Evolutionary conservation across 2,888 invertebrate species (phyloP).

Genomic region (Pollenia amentaria): DNA sequence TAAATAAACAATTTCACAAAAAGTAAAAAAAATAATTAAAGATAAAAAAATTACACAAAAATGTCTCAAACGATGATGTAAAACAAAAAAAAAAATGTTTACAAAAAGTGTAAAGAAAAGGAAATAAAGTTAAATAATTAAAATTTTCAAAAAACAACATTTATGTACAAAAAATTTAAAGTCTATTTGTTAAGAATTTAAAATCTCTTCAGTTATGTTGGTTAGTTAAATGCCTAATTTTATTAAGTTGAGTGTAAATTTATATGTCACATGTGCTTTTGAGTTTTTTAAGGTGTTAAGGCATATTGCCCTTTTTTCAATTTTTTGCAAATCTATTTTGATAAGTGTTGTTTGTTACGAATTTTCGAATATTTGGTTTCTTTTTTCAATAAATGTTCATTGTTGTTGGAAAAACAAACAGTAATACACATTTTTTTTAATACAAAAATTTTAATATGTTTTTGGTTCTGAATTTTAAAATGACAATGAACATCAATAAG

Average conservation of each 20-base stretch:
- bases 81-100: slow-evolving; percentile 52
- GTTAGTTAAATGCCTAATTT: slow-evolving; percentile 23
- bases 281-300: background rate
- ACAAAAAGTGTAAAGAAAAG: slow-evolving; percentile 39
- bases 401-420: slow-evolving; percentile 30
- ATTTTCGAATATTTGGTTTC: background rate
- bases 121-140: background rate
- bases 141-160: slow-evolving; percentile 28
- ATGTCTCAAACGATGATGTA: slow-evolving; percentile 46
- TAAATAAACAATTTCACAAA: slow-evolving; percentile 73
- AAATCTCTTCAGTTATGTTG: background rate
- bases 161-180: slow-evolving; percentile 35
- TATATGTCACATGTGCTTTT: slow-evolving; percentile 16
- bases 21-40: slow-evolving; percentile 67
- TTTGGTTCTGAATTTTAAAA: background rate
- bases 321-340: slow-evolving; percentile 25
- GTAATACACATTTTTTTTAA: slow-evolving; percentile 6
- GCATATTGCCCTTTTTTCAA: background rate
- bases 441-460: slow-evolving; percentile 13
- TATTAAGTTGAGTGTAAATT: slow-evolving; percentile 9
- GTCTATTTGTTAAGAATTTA: slow-evolving; percentile 8
- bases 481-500: slow-evolving; percentile 60
- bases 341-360: slow-evolving; percentile 23
- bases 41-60: slow-evolving; percentile 66
- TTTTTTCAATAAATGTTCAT: background rate